Percentiles rank a stretch among this genome's conserved stretches.
Evolutionary conservation across 1,140 invertebrate genomes (phyloP).

Genomic region (Sycophaga agraensis): DNA sequence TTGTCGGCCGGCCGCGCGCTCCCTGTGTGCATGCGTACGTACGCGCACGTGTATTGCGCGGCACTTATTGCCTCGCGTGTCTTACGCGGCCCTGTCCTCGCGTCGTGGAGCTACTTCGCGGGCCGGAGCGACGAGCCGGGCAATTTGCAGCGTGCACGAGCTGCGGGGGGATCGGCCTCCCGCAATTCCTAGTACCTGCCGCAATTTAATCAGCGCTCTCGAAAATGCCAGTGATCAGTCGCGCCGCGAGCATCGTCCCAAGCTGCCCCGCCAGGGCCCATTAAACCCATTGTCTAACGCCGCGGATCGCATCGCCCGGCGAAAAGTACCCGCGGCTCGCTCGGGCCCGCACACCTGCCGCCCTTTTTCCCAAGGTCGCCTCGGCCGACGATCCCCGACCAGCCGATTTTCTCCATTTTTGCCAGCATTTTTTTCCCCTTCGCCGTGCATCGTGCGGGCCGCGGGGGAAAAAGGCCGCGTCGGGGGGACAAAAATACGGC

Average conservation of each 20-base stretch:
- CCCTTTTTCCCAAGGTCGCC: no score
- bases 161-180: no score
- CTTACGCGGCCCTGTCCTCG: no score
- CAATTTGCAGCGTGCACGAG: not conserved
- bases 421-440: not conserved
- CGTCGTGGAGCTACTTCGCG: no score
- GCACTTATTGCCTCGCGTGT: no score
- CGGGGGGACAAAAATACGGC: no score
- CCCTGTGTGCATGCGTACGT: no score
- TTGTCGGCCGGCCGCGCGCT: no score
- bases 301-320: not conserved
- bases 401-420: not conserved
- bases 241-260: constrained; percentile 12
- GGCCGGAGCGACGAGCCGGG: no score
- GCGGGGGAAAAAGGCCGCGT: no score
- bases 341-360: not conserved
- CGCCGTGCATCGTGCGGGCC: not conserved
- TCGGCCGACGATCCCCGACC: not conserved
- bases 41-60: no score
- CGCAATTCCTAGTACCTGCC: not conserved
- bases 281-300: not conserved
- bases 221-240: constrained; percentile 20
- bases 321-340: not conserved
- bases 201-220: constrained; percentile 25
- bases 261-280: not conserved